phyloP scores from a whole-genome alignment of 2,113 vertebrate species.

The Felis chaus region DNA sequence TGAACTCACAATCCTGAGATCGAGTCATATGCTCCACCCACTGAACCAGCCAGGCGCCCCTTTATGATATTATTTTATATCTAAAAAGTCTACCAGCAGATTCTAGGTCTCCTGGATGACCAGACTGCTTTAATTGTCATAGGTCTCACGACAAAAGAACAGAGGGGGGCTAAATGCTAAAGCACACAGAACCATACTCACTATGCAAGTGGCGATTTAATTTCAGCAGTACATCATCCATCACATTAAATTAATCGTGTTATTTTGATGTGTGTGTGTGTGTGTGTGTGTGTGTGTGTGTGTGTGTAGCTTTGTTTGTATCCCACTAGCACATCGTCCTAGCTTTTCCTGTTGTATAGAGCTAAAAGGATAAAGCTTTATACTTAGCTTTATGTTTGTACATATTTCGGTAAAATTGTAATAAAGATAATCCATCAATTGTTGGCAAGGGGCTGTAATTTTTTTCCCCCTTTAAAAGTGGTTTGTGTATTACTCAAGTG shows the following conservation, averaged over 20 bases:
- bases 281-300: too few species aligned
- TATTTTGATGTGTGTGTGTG: background rate
- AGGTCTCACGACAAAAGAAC: constrained; percentile 30
- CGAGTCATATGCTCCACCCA: background rate
- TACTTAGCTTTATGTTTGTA: background rate
- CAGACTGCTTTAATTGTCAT: background rate
- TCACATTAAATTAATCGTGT: constrained; percentile 58
- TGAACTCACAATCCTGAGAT: background rate
- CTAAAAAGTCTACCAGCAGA: background rate
- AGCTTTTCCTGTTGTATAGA: background rate
- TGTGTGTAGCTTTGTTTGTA: background rate
- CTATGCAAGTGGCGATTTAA: constrained; percentile 30
- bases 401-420: constrained; percentile 3
- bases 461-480: background rate
- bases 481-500: background rate
- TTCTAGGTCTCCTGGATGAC: background rate
- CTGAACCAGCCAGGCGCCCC: background rate
- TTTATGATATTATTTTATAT: background rate
- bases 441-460: background rate
- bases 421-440: constrained; percentile 61
- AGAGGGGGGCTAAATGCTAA: background rate
- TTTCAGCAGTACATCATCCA: constrained; percentile 54
- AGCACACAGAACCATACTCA: background rate
- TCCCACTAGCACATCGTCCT: background rate
- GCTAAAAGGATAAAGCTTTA: background rate